phyloP scores from a whole-genome alignment of 2,113 vertebrate genomes.

The Oenanthe melanoleuca region DNA sequence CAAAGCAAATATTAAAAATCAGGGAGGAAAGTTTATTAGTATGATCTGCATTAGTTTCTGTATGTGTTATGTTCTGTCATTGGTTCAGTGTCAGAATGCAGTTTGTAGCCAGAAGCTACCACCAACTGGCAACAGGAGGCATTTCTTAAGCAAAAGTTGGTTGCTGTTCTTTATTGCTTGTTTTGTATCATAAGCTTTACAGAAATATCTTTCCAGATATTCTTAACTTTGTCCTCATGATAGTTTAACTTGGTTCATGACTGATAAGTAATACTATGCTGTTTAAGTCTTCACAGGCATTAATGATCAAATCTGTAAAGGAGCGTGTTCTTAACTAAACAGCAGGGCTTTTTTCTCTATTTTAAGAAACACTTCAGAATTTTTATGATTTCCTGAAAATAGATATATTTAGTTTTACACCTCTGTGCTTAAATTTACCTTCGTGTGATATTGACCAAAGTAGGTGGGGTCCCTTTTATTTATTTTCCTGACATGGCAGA shows the following conservation, averaged over 20 bases:
- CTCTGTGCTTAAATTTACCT: background rate
- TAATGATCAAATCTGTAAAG: background rate
- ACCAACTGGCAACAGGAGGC: background rate
- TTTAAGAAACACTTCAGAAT: background rate
- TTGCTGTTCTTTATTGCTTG: background rate
- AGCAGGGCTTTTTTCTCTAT: background rate
- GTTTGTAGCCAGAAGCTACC: slow-evolving; percentile 7
- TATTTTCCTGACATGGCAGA: background rate
- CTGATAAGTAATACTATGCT: background rate
- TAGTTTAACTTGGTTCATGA: background rate
- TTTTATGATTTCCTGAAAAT: background rate
- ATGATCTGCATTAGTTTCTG: background rate
- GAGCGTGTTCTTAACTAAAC: background rate
- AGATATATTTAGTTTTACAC: background rate
- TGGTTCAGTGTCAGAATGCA: slow-evolving; percentile 7
- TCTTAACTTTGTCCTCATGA: background rate
- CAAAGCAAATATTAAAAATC: background rate
- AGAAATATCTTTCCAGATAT: background rate
- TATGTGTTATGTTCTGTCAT: background rate
- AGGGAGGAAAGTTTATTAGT: background rate
- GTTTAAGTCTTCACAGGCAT: background rate
- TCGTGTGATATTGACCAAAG: background rate
- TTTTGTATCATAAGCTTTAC: background rate
- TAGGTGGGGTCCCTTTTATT: background rate
- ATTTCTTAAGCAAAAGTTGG: background rate